A percentile compares a stretch with the other conserved stretches of the same genome.
These are phyloP conservation scores for Hemicrepidius hirtus DNA, from an alignment of 2,888 invertebrate species.

Conservation along the genomic window DNA sequence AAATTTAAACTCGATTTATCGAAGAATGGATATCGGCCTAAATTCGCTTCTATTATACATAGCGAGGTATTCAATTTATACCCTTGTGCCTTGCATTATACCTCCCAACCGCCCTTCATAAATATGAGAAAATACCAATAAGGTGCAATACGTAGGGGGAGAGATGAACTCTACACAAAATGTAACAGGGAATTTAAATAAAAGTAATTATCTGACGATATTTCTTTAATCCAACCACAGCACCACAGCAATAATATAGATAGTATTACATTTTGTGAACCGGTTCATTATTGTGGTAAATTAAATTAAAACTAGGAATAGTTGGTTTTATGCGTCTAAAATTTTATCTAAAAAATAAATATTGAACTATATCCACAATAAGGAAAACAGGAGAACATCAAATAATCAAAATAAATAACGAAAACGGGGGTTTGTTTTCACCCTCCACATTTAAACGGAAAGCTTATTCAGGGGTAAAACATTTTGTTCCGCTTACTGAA, in stretches of 20 bases:
- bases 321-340: too few species aligned
- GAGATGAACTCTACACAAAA: conserved; percentile 28
- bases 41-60: conserved; percentile 54
- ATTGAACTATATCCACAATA: too few species aligned
- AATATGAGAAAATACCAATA: conserved; percentile 58
- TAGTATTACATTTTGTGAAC: too few species aligned
- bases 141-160: conserved; percentile 45
- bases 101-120: conserved; percentile 55
- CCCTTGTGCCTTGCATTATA: conserved; percentile 50
- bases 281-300: too few species aligned
- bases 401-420: conserved; percentile 13
- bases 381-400: conserved; percentile 3
- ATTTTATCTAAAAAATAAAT: too few species aligned
- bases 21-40: conserved; percentile 56
- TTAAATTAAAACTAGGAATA: too few species aligned
- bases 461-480: conserved; percentile 45
- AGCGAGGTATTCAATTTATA: conserved; percentile 58
- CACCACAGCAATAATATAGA: too few species aligned
- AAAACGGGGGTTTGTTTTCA: conserved; percentile 19
- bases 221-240: too few species aligned
- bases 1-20: conserved; percentile 59
- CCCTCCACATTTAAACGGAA: conserved; percentile 30
- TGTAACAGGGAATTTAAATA: conserved; percentile 24
- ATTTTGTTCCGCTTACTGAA: conserved; percentile 44
- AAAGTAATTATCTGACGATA: not conserved